phyloP scores from a whole-genome alignment of 2,113 vertebrate species.

The Alaudala cheleensis region DNA sequence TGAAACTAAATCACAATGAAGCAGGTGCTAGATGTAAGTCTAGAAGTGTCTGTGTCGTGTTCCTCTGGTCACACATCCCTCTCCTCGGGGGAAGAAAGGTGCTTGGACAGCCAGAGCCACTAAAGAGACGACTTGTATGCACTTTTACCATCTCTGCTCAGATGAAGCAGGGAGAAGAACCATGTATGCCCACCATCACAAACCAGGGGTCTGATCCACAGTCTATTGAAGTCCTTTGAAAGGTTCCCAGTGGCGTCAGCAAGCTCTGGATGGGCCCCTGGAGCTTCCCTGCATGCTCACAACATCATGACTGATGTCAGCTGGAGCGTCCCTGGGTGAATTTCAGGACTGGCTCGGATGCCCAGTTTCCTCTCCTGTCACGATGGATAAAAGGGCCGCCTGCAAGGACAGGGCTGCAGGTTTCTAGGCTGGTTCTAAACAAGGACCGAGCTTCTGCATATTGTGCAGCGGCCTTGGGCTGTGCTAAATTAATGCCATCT shows the following conservation, averaged over 20 bases:
- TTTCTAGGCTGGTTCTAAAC: neutral
- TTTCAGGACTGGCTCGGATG: neutral
- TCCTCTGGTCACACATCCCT: neutral
- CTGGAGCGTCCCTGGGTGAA: neutral
- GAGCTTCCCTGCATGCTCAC: neutral
- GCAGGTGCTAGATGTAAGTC: fast-evolving
- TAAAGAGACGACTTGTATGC: fast-evolving
- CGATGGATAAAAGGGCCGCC: neutral
- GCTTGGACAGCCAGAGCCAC: neutral
- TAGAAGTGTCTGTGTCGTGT: fast-evolving
- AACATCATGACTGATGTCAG: neutral
- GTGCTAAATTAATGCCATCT: constrained; percentile 61
- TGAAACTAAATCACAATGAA: neutral
- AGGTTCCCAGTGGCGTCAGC: constrained; percentile 37
- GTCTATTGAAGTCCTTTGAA: neutral
- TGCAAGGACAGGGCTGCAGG: neutral
- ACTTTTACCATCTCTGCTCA: neutral
- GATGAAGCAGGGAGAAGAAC: neutral
- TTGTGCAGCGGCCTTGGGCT: constrained; percentile 9
- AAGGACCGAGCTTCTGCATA: neutral
- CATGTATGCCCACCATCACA: neutral
- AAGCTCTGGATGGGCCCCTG: neutral
- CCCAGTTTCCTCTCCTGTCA: neutral
- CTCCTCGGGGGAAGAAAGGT: fast-evolving
- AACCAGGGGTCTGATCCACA: neutral